phyloP scores from a whole-genome alignment of 1,140 invertebrate genomes.

The Drosophila parvula region DNA sequence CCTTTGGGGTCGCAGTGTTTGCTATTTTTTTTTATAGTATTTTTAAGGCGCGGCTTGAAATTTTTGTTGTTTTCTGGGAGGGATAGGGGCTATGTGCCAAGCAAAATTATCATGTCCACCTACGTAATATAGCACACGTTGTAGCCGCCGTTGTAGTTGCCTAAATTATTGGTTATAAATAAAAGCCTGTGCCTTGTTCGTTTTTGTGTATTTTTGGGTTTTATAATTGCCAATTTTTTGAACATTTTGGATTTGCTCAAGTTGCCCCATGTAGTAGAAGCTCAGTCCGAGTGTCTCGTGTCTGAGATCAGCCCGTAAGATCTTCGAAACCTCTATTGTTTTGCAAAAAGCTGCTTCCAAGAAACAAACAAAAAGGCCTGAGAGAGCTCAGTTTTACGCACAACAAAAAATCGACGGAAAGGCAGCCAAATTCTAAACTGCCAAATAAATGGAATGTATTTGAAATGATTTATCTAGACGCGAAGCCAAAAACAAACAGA shows the following conservation, averaged over 20 bases:
- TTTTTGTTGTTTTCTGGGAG: constrained; percentile 29
- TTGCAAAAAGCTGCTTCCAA: constrained; percentile 44
- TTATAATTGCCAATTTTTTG: constrained; percentile 63
- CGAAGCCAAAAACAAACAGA: constrained; percentile 23
- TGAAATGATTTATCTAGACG: constrained; percentile 73
- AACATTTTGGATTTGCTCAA: constrained; percentile 10
- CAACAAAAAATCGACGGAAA: constrained; percentile 44
- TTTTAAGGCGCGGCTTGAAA: constrained; percentile 74
- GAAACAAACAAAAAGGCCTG: constrained; percentile 42
- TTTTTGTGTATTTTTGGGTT: constrained; percentile 70
- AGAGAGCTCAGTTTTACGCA: constrained; percentile 55
- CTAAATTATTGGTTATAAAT: constrained; percentile 80
- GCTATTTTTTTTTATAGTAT: constrained; percentile 50
- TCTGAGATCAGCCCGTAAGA: constrained; percentile 33
- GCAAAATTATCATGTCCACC: constrained; percentile 78
- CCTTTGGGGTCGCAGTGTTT: constrained; percentile 44
- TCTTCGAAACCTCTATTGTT: constrained; percentile 50
- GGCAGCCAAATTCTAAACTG: constrained; percentile 64
- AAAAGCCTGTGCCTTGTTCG: constrained; percentile 48
- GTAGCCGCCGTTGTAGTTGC: constrained; percentile 39
- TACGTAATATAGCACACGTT: constrained; percentile 76
- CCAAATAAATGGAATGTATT: constrained; percentile 64
- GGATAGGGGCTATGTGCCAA: constrained; percentile 19
- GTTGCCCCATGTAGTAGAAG: constrained; percentile 19
- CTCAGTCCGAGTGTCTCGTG: constrained; percentile 10